phyloP scores from a whole-genome alignment of 2,113 vertebrate genomes.

The Archilochus colubris region DNA sequence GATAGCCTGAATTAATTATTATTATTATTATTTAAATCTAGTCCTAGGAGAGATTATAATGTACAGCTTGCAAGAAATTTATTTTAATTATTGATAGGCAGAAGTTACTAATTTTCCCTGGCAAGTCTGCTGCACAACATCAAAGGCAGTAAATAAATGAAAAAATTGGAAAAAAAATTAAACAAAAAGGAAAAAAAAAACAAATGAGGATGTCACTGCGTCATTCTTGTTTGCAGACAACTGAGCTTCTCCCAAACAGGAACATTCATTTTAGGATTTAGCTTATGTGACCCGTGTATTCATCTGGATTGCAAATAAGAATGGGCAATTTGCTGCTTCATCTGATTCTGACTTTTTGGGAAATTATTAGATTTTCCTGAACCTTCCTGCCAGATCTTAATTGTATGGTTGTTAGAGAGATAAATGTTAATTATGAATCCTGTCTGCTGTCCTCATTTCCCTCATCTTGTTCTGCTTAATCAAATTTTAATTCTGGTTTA shows the following conservation, averaged over 20 bases:
- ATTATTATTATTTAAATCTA: not conserved
- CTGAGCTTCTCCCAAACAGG: not conserved
- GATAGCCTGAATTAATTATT: not conserved
- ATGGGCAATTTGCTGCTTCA: conserved; percentile 9
- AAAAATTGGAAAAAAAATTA: not conserved
- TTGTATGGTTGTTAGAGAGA: not conserved
- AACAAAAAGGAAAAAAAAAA: not conserved
- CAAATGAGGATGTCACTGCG: not conserved
- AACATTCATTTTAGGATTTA: conserved; percentile 29
- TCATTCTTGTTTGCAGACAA: conserved; percentile 21
- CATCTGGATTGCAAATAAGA: not conserved
- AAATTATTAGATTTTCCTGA: conserved; percentile 17
- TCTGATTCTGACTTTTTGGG: not conserved
- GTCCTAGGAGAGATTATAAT: not conserved
- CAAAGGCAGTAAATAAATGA: conserved; percentile 36
- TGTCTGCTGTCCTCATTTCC: not conserved
- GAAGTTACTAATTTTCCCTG: conserved; percentile 26
- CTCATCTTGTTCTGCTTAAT: conserved; percentile 23
- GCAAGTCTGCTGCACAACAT: conserved; percentile 1
- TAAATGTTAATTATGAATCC: conserved; percentile 43
- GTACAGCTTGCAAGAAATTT: not conserved
- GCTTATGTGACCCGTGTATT: not conserved
- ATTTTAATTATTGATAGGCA: not conserved
- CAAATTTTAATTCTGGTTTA: conserved; percentile 33
- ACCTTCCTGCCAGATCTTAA: conserved; percentile 20